Evolutionary conservation across 2,888 invertebrate species (phyloP), one percentile per base, ranked within the genome.

Genomic region (Lampropteryx suffumata): DNA sequence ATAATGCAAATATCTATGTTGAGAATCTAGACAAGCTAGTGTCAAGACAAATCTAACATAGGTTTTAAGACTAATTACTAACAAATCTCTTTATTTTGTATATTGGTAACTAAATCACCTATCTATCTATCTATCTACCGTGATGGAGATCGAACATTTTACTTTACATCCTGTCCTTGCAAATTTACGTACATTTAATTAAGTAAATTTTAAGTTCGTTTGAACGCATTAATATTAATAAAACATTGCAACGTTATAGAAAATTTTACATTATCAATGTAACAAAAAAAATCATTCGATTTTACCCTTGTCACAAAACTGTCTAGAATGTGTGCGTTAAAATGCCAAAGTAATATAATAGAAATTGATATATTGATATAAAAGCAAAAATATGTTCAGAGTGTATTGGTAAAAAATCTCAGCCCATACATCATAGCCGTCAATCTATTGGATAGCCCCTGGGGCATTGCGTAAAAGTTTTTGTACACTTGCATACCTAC

Each of bases 381-480:
- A 90, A 86, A 90, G 90, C 88, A 89, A 89, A 90, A 86, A 85
- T 88, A 86, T 89, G 90, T 89, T 84, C 77, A 55, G 70, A 68
- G 67, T 71, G 71, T 82, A 75, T 81, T 82, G 77, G 75, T 82
- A 85, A 88, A 83, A 88, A 86, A 83, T 80, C 76, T 78, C 70
- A 76, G 79, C 76, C 53, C 80, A 89, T 89, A 87, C 88, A 86
- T 90, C 90, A 90, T 90, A 89, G 87, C 80, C 76, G 87, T 86
- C 88, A 86, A 69, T 78, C 78, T 70, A 65, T 59, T 63, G 67
- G 69, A 71, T 69, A 64, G 80, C 79, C 88, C 77, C 88, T 65
- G 55, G 88, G 84, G 87, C 71, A 79, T 82, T 79, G 73, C 74
- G 77, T 76, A 79, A 82, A 85, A 85, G 75, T 77, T 81, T 78